Base-by-base conservation (phyloP, 2,888 invertebrate genomes). In the Cheilosia urbana region DNA sequence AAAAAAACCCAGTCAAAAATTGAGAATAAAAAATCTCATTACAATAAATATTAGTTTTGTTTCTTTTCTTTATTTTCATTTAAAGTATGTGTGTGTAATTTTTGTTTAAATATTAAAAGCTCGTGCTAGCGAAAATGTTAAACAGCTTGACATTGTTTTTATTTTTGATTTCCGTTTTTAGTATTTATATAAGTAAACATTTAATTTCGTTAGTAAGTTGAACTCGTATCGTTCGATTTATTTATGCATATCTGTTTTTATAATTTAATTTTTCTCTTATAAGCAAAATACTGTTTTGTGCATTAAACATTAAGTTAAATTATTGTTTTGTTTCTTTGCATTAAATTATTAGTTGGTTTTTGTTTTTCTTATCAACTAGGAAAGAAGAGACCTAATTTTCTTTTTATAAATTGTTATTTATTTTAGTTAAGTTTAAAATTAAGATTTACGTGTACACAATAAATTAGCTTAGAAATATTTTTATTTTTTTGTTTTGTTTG, bases 251-350 rank as follows among this genome's bases (percentile, higher is more conserved):
- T 57, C 9, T 30, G n/a, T 80, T 27, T 49, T 42, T 30, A 27
- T 65, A 21, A 53, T 55, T 19, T 34, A 42, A 7, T 65, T 73
- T 65, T 60, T 73, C 73, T 78, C 71, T 84, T 79, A 66, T 87
- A 83, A 87, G 87, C 87, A 87, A 87, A 87, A 87, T 87, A 87
- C 87, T 87, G 87, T 79, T 87, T 82, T 87, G 87, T 87, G 83
- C 83, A 83, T 87, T 87, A 87, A 58, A 71, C 42, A 83, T 76
- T 68, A 73, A 75, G 27, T 79, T 63, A 66, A 82, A 73, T 82
- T 66, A 78, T 49, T 68, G 15, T 45, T 76, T 58, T 68, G n/a
- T 53, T 53, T 27, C 4, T 37, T 60, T 68, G 62, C 42, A 47
- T 85, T 79, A 42, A 76, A 49, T 81, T 81, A 37, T 37, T 76